Base-by-base conservation (phyloP, 1,140 invertebrate genomes). In the Drosophila takahashii region DNA sequence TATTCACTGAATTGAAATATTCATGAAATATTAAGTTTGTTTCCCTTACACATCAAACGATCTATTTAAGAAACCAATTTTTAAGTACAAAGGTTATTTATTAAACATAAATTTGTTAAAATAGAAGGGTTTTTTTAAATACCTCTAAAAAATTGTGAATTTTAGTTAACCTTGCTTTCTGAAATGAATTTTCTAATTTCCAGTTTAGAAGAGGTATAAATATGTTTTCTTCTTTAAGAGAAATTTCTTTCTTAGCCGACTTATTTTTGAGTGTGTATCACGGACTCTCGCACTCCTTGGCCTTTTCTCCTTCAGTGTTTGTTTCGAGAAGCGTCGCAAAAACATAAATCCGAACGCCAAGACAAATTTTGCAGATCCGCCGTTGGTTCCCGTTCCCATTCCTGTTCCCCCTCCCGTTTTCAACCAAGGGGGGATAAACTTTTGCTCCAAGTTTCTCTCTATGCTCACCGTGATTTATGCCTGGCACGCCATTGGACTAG, bases 331-430 rank as follows among this genome's bases (percentile, higher is more conserved):
- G 79, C 79, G 84, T 89, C 67, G 76, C 79, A 89, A 89, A 83
- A 89, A 89, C 84, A 89, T 89, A 89, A 89, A 89, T 89, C 84
- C 84, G 87, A 87, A 86, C 81, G 86, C 86, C 78, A 90, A 86
- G 86, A 90, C 86, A 90, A 90, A 90, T 90, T 90, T 90, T 73
- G 79, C 86, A 90, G 86, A 90, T 86, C 86, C 84, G 84, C 79
- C 51, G 83, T 53, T 66, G 56, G 62, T 22, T 67, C 50, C 53
- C 58, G 18, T 36, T 10, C 9, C 41, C 41, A 1, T 1, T 9
- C 15, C 37, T n/a, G 6, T 22, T 22, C n/a, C n/a, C 1, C 41
- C 7, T 15, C 41, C 41, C 16, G 5, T 26, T 22, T 5, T 5
- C 5, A 2, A 10, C 2, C 5, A 4, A 13, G 32, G 44, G 62